Evolutionary conservation across 2,113 vertebrate genomes (phyloP).

Genomic region (Cottus gobio): DNA sequence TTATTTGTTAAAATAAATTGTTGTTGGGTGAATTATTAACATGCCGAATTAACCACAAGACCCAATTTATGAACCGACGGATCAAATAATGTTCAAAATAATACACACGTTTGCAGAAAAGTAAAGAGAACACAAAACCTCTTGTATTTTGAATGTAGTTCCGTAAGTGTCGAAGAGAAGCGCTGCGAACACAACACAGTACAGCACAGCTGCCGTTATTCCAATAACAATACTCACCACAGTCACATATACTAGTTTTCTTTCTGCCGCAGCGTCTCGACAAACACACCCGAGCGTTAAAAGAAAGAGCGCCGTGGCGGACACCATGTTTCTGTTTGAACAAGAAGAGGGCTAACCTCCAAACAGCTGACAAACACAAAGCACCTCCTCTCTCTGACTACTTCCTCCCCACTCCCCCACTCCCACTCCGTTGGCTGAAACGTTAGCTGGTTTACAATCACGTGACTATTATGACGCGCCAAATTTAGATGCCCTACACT

Average conservation of each 20-base stretch:
- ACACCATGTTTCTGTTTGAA: conserved; percentile 39
- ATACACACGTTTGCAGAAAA: not conserved
- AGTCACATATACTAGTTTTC: conserved; percentile 60
- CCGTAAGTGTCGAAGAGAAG: not conserved
- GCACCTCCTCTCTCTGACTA: not conserved
- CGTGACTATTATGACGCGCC: not conserved
- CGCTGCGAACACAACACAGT: not conserved
- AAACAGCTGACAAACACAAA: not conserved
- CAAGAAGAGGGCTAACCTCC: not conserved
- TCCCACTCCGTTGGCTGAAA: not conserved
- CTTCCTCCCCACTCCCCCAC: not conserved
- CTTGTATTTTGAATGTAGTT: not conserved
- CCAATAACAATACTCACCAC: conserved; percentile 63
- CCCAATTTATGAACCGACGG: rapidly evolving
- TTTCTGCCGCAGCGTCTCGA: conserved; percentile 30
- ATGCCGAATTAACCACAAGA: conserved; percentile 4
- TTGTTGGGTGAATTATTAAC: not conserved
- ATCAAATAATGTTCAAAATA: not conserved
- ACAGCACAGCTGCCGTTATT: not conserved
- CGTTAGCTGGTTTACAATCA: not conserved
- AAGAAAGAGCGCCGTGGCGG: conserved; percentile 2
- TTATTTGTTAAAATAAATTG: not conserved
- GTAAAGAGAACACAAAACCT: not conserved
- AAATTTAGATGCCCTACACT: not conserved
- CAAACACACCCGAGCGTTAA: conserved; percentile 17